A percentile compares a stretch with the other conserved stretches of the same genome.
Conservation (phyloP, 2,113 vertebrate species). For the Microcebus jonahi region DNA sequence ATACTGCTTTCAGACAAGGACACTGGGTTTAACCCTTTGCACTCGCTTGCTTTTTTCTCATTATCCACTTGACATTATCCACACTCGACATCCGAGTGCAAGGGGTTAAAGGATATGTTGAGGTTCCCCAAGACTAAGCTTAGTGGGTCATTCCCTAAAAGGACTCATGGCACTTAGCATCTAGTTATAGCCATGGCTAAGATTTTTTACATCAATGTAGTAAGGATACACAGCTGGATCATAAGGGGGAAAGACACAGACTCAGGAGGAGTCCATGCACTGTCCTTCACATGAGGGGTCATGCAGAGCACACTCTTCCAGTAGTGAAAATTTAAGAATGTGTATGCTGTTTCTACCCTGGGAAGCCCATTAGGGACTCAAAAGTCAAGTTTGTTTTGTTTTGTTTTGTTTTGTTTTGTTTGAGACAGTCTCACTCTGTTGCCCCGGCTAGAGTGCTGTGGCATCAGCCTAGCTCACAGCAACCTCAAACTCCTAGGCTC, state of each 20-base stretch:
- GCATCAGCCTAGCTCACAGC: no score
- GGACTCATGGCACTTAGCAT: not conserved
- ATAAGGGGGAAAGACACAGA: not conserved
- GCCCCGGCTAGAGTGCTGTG: no score
- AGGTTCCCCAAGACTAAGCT: not conserved
- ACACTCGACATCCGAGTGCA: no score
- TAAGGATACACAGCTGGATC: not conserved
- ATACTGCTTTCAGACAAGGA: not conserved
- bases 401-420: no score
- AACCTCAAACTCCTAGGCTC: no score
- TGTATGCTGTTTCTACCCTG: not conserved
- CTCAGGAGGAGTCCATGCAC: not conserved
- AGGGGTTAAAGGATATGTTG: not conserved
- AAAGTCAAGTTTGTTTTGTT: no score
- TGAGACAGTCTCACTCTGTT: no score
- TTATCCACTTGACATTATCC: no score
- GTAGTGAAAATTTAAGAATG: not conserved
- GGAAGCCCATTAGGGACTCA: not conserved
- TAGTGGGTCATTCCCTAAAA: not conserved
- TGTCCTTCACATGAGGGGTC: not conserved
- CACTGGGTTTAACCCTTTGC: not conserved
- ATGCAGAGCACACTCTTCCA: not conserved
- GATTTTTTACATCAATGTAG: not conserved
- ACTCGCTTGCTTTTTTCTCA: no score
- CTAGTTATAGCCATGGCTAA: not conserved